Base-by-base conservation (phyloP, 2,888 invertebrate genomes). In the Auanema freiburgensis region DNA sequence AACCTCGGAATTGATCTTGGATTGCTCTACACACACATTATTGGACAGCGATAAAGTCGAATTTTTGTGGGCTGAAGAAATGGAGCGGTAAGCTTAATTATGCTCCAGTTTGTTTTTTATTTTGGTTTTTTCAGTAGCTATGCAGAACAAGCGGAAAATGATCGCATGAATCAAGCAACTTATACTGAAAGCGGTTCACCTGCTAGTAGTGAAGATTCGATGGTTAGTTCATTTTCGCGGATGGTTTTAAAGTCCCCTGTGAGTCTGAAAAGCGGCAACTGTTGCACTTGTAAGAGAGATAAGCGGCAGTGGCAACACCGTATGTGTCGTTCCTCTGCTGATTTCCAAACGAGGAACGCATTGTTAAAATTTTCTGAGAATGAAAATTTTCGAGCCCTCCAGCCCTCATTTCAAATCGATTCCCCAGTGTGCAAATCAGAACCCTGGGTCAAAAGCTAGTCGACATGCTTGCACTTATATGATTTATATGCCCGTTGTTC, bases 21-120 rank as follows among this genome's bases (percentile, higher is more conserved):
- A 62, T 25, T 52, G 51, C 49, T 62, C 56, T n/a, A 50, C 51
- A 18, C 25, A 50, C 52, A 46, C 58, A 5, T 52, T 18, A 16
- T 16, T 46, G 46, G 46, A 46, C 5, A 46, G 21, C 12, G 58
- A 51, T 14, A 57, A 63, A 21, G 57, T 58, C 23, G 53, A 60
- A 16, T 72, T 70, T 44, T 70, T 69, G 44, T 73, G 73, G 73
- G 67, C 70, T 21, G 70, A 73, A 46, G 73, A 73, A 55, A 73
- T 73, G 73, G 70, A 70, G 16, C 66, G 63, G 66, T 67, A 24
- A 11, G 59, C 44, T 59, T n/a, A 16, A 52, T 52, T n/a, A n/a
- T n/a, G n/a, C n/a, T n/a, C n/a, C n/a, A n/a, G n/a, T 46, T 46
- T 46, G 16, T 46, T 21, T 46, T 46, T 21, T 3, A 18, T 46